Evolutionary conservation across 1,140 invertebrate genomes (phyloP), one percentile per base, ranked within the genome.

Genomic region (Diprion similis): DNA sequence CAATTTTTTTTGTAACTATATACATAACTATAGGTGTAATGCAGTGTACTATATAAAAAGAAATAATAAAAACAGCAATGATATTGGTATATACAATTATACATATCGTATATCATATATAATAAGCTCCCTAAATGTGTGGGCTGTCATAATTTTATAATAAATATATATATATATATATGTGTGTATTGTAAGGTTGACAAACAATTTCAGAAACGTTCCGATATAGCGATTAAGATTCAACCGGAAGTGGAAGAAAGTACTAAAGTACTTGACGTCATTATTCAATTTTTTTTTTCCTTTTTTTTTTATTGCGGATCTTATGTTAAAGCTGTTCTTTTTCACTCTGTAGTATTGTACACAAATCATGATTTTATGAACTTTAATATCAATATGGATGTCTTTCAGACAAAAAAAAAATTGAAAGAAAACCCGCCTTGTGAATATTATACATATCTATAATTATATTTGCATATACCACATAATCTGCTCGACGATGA

Each of bases 371-470:
- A 37, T 85, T 83, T 80, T 82, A 86, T 78, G 84, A 83, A 86
- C 84, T 84, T 87, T 86, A 86, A 85, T 79, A 80, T 78, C 66
- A 45, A 17, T 45, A 7, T 77, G 78, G 67, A 71, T 76, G 77
- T 72, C 68, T 75, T 67, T 70, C 67, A 66, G 64, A 78, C 66
- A 71, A 71, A 11, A 17, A 66, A 47, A 74, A 11, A 66, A n/a
- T n/a, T 46, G 51, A 72, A 70, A 70, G 70, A 75, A 73, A 80
- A 76, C 75, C 51, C 51, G 78, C 74, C 77, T 83, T 87, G 83
- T 87, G 83, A 84, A 85, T 87, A 86, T 77, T 85, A 85, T 85
- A 85, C 77, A 86, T 86, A 84, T 82, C 78, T 86, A 59, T 9
- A 15, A 59, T 59, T 59, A 7, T 59, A 37, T 37, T 37, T 37